phyloP scores from a whole-genome alignment of 2,888 invertebrate genomes.

The Plusia festucae region DNA sequence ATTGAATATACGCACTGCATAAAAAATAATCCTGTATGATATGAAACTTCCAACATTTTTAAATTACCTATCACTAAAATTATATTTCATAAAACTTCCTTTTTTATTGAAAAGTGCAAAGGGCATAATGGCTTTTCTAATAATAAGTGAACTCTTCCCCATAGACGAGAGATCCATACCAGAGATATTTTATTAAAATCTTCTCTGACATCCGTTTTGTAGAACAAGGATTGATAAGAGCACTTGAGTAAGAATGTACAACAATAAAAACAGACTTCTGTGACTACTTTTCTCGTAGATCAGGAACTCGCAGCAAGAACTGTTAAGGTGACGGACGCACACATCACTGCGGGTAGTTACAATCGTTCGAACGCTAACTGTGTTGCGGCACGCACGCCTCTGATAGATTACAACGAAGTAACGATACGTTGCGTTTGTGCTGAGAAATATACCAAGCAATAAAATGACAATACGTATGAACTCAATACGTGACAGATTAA shows the following conservation, averaged over 20 bases:
- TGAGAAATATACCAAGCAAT: background rate
- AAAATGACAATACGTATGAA: background rate
- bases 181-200: too few species aligned
- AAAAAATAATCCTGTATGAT: background rate
- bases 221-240: too few species aligned
- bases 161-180: too few species aligned
- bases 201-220: too few species aligned
- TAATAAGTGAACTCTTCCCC: too few species aligned
- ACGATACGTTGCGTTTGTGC: background rate
- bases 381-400: constrained; percentile 8
- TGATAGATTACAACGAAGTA: background rate
- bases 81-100: background rate
- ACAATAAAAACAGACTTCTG: background rate
- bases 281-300: background rate
- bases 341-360: constrained; percentile 11
- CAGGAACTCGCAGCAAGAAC: constrained; percentile 9
- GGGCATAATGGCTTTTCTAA: too few species aligned
- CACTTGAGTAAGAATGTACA: background rate
- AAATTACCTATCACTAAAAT: background rate
- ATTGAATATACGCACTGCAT: too few species aligned
- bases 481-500: too few species aligned
- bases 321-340: background rate
- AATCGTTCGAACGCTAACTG: constrained; percentile 12
- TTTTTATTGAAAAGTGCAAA: background rate
- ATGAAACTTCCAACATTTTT: background rate